Conservation (phyloP, 2,113 vertebrate genomes). For the Stegostoma tigrinum region DNA sequence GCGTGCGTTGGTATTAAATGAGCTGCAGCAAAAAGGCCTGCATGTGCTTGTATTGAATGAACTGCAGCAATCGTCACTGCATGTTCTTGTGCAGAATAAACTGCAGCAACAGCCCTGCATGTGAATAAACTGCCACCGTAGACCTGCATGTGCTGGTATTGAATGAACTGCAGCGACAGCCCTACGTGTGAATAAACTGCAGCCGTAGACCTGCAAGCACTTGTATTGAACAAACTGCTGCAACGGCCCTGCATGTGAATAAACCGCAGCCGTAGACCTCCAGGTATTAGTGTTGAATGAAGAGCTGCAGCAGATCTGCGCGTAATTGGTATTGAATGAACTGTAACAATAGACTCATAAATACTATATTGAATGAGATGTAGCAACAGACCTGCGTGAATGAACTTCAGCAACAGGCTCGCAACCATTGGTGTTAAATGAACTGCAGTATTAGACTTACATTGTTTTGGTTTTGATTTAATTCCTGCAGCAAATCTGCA, state of each 20-base stretch:
- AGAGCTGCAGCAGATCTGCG: background rate
- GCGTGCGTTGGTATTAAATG: background rate
- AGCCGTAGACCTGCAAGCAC: background rate
- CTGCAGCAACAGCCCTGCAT: background rate
- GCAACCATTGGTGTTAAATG: background rate
- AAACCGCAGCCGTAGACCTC: background rate
- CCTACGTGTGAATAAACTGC: background rate
- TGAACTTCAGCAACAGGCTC: background rate
- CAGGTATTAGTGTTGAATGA: background rate
- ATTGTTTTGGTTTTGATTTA: background rate
- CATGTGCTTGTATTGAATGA: background rate
- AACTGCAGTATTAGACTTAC: background rate
- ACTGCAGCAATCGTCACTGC: background rate
- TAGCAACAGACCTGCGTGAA: background rate
- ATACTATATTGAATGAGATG: background rate
- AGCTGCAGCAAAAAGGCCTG: background rate
- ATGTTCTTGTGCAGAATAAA: background rate
- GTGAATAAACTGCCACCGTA: background rate
- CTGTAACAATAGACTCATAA: background rate
- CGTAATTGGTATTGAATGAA: background rate
- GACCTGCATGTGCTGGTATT: background rate
- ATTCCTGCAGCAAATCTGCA: background rate
- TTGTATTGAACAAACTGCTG: background rate
- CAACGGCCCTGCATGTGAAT: background rate
- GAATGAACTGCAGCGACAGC: background rate